Percentiles rank a stretch among this genome's conserved stretches.
These are phyloP conservation scores for Ligdia adustata DNA, from an alignment of 2,888 invertebrate species.

Conservation along the genomic window DNA sequence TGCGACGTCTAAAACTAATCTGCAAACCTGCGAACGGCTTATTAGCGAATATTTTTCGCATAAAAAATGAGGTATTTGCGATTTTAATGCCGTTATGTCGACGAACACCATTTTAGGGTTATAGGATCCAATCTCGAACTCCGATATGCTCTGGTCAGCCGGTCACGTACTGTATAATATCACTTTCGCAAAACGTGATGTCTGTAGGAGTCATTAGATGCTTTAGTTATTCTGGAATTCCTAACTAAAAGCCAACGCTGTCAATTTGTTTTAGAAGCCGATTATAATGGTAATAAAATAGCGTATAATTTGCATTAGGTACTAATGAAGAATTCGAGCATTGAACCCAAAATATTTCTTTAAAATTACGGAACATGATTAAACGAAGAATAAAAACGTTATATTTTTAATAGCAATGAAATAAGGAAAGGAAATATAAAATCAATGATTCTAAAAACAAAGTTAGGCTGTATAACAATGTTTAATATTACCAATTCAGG, in stretches of 20 bases:
- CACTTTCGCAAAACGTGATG: slow-evolving; percentile 21
- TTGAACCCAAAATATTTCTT: no score
- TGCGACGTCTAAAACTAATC: slow-evolving; percentile 34
- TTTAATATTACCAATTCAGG: no score
- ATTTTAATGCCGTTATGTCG: slow-evolving; percentile 24
- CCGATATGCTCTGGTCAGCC: no score
- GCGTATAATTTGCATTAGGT: no score
- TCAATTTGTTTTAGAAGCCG: not conserved
- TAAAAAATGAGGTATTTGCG: slow-evolving; percentile 21
- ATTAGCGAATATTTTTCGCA: slow-evolving; percentile 30
- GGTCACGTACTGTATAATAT: slow-evolving; percentile 12
- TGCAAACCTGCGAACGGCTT: slow-evolving; percentile 34
- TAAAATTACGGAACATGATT: no score
- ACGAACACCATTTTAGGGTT: slow-evolving; percentile 25
- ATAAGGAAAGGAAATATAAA: no score
- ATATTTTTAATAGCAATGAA: no score
- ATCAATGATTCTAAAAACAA: no score
- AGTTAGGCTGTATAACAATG: no score
- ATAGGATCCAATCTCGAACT: slow-evolving; percentile 24
- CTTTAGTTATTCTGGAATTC: not conserved
- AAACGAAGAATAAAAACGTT: no score
- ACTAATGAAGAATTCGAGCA: no score
- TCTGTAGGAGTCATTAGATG: slow-evolving; percentile 8
- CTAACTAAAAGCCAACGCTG: not conserved
- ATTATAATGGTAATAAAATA: no score